Base-by-base conservation (phyloP, 2,797 vertebrate genomes). In the Toxotes lorentzi region DNA sequence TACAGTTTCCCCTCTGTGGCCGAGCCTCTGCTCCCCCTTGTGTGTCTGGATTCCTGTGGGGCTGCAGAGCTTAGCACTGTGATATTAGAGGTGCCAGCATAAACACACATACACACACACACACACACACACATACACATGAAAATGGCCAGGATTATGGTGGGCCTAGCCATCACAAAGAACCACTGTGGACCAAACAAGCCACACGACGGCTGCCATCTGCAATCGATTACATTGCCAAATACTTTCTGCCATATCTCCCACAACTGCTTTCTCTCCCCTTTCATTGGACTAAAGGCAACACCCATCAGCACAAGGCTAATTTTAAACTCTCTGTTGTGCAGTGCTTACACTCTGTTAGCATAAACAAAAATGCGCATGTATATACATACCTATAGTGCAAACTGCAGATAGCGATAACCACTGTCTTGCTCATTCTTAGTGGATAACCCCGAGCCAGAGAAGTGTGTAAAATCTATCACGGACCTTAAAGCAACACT, bases 191-290 rank as follows among this genome's bases (percentile, higher is more conserved):
- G 84, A 76, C 87, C 84, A 85, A 88, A 89, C 87, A 89, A 84
- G 84, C 65, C 85, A 56, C 58, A 82, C 64, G 35, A 66, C 61
- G 53, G 79, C 88, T 54, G 82, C 89, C 93, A 93, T 94, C 94
- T 95, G 93, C 88, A 89, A 88, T 92, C 78, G 57, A 93, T 95
- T 93, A 93, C 81, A 56, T 79, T 73, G 84, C 86, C 90, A 92
- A 91, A 92, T 79, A 69, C 83, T 84, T 85, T 88, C 72, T 67
- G 77, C 80, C 70, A 62, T 90, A 91, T 88, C 84, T 89, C 82
- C 85, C 58, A 4, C 82, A 76, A 82, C 87, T 84, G 86, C 78
- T 79, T 80, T 84, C 78, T 50, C 78, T 84, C 59, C 78, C 73
- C 88, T 85, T 66, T 91, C 84, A 86, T 89, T 89, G 79, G 70